Evolutionary conservation across 2,113 vertebrate genomes (phyloP).

Genomic region (Takifugu bimaculatus): DNA sequence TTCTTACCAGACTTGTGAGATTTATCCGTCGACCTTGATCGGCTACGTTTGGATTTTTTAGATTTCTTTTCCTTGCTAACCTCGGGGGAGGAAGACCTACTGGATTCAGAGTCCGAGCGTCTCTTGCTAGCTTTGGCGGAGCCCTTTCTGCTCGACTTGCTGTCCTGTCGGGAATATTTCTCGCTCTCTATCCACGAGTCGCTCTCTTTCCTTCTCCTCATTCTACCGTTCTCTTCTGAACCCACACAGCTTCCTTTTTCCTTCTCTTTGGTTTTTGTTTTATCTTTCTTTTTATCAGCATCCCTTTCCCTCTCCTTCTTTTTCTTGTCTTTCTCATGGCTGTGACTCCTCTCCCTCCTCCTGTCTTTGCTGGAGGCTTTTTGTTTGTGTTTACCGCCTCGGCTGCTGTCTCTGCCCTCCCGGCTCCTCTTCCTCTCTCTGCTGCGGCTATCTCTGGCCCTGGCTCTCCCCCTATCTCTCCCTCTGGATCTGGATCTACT

Average conservation of each 20-base stretch:
- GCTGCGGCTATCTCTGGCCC: conserved; percentile 79
- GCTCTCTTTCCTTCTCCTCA: conserved; percentile 87
- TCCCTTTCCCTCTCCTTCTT: conserved; percentile 89
- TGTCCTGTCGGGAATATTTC: conserved; percentile 85
- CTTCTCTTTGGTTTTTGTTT: conserved; percentile 82
- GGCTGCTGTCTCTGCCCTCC: conserved; percentile 76
- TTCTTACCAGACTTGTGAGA: conserved; percentile 99
- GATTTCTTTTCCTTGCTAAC: conserved; percentile 98
- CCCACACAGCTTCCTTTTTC: conserved; percentile 67
- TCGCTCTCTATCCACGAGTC: conserved; percentile 81
- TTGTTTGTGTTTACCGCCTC: conserved; percentile 83
- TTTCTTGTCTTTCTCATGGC: conserved; percentile 87
- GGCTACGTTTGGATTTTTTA: conserved; percentile 98
- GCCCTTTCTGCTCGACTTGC: conserved; percentile 81
- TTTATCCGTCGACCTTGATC: conserved; percentile 96
- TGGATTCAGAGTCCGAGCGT: conserved; percentile 90
- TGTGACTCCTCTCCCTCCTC: conserved; percentile 75
- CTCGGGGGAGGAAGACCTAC: conserved; percentile 90
- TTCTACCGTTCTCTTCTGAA: conserved; percentile 82
- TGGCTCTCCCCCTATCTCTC: conserved; percentile 71
- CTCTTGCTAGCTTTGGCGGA: conserved; percentile 88
- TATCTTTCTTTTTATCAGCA: conserved; percentile 83
- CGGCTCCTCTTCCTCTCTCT: conserved; percentile 79
- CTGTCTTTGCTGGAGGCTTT: conserved; percentile 88
- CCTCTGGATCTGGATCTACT: conserved; percentile 73